A percentile compares a stretch with the other conserved stretches of the same genome.
Conservation (phyloP, 2,888 invertebrate genomes). For the Phyto melanocephala region DNA sequence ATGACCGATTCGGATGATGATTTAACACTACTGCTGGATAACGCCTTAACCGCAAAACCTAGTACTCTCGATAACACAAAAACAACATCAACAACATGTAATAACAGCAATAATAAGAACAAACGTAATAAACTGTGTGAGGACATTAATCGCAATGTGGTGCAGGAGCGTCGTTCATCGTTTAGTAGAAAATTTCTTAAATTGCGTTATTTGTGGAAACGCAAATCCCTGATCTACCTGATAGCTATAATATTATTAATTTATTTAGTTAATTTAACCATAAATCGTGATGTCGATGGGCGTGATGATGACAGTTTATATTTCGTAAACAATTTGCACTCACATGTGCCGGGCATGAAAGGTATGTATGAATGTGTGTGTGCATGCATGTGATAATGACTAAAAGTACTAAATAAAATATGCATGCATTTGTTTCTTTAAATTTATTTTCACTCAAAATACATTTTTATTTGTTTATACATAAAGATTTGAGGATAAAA, state of each 20-base stretch:
- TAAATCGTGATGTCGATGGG: constrained; percentile 70
- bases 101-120: constrained; percentile 24
- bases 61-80: not conserved
- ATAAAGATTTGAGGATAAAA: not conserved
- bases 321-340: constrained; percentile 66
- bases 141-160: constrained; percentile 57
- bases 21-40: constrained; percentile 35
- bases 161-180: constrained; percentile 36
- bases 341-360: constrained; percentile 76
- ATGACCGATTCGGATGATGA: constrained; percentile 55
- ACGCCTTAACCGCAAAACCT: not conserved
- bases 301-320: constrained; percentile 49
- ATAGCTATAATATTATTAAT: constrained; percentile 68
- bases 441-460: no score
- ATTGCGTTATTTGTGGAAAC: constrained; percentile 65
- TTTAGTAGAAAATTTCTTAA: constrained; percentile 48
- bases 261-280: constrained; percentile 71
- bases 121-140: constrained; percentile 33
- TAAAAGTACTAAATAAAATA: not conserved
- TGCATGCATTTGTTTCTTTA: not conserved
- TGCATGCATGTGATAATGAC: not conserved
- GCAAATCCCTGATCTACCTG: constrained; percentile 68
- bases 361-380: constrained; percentile 68
- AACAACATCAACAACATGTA: not conserved
- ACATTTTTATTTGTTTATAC: not conserved